Conservation (phyloP, 2,113 vertebrate species). For the Strigops habroptila region DNA sequence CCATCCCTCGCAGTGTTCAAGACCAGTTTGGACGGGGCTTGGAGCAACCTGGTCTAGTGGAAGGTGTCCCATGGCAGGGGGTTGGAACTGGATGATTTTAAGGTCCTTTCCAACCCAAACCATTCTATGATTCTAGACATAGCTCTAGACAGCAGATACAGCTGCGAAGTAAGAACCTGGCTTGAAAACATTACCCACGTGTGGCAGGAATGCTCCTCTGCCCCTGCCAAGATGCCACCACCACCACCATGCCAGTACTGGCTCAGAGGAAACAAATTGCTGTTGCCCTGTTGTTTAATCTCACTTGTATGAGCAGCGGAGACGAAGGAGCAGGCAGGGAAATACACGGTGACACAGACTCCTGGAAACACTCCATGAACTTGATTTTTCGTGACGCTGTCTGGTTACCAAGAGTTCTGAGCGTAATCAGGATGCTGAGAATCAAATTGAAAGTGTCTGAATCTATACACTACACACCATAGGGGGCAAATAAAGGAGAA, state of each 20-base stretch:
- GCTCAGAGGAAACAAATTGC: not conserved
- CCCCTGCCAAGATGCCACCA: constrained; percentile 20
- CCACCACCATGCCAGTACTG: not conserved
- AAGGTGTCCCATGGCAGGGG: not conserved
- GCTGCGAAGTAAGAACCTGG: not conserved
- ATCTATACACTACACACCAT: not conserved
- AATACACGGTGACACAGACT: not conserved
- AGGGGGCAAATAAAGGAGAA: constrained; percentile 7
- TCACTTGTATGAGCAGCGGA: accelerated
- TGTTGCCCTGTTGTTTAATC: not conserved
- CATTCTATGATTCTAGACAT: not conserved
- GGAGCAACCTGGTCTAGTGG: not conserved
- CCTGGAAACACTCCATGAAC: not conserved
- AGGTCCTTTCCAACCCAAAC: not conserved
- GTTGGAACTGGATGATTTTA: not conserved
- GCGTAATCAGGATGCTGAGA: not conserved
- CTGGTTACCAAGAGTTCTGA: not conserved
- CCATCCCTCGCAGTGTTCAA: not conserved
- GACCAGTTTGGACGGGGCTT: not conserved
- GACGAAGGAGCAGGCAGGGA: not conserved
- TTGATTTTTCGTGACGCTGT: not conserved
- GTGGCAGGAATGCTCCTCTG: not conserved
- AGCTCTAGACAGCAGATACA: not conserved
- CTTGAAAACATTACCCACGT: not conserved
- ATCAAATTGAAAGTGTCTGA: not conserved